A percentile compares a stretch with the other conserved stretches of the same genome.
Evolutionary conservation across 2,113 vertebrate genomes (phyloP).

Genomic region (Petroica traversi): DNA sequence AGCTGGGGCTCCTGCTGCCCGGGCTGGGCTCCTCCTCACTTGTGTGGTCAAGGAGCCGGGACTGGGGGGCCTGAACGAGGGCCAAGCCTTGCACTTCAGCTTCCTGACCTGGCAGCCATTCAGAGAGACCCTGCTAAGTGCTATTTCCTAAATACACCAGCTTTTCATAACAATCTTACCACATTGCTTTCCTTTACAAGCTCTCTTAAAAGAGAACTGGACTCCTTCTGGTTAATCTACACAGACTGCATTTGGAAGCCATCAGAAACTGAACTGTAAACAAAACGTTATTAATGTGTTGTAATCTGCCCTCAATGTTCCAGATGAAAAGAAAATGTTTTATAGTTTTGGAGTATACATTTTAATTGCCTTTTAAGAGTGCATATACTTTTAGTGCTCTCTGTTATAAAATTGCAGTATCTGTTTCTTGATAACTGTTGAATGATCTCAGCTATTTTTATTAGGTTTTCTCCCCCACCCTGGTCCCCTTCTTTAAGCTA

Average conservation of each 20-base stretch:
- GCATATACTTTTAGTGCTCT: slow-evolving; percentile 82
- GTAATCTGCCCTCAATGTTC: slow-evolving; percentile 90
- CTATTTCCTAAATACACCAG: slow-evolving; percentile 91
- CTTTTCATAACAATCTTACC: slow-evolving; percentile 91
- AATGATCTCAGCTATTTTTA: slow-evolving; percentile 88
- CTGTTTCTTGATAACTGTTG: slow-evolving; percentile 86
- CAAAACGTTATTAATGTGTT: slow-evolving; percentile 92
- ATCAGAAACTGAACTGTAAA: slow-evolving; percentile 96
- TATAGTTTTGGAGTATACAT: slow-evolving; percentile 85
- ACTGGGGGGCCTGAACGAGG: slow-evolving; percentile 79
- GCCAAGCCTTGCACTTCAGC: slow-evolving; percentile 90
- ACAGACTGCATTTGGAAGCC: slow-evolving; percentile 89
- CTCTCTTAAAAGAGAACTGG: slow-evolving; percentile 82
- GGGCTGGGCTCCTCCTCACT: slow-evolving; percentile 75
- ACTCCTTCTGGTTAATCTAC: slow-evolving; percentile 87
- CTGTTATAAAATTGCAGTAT: slow-evolving; percentile 86
- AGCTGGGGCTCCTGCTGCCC: slow-evolving; percentile 64
- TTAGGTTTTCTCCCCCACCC: slow-evolving; percentile 71
- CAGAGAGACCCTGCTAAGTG: slow-evolving; percentile 90
- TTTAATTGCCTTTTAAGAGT: slow-evolving; percentile 85
- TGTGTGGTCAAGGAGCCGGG: slow-evolving; percentile 84
- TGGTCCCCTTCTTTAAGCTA: slow-evolving; percentile 69
- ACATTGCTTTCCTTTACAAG: slow-evolving; percentile 88
- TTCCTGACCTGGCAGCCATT: slow-evolving; percentile 92
- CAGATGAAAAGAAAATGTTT: slow-evolving; percentile 93